Percentiles rank a stretch among this genome's conserved stretches.
Conservation (phyloP, 2,113 vertebrate genomes). For the Platysternon megacephalum region DNA sequence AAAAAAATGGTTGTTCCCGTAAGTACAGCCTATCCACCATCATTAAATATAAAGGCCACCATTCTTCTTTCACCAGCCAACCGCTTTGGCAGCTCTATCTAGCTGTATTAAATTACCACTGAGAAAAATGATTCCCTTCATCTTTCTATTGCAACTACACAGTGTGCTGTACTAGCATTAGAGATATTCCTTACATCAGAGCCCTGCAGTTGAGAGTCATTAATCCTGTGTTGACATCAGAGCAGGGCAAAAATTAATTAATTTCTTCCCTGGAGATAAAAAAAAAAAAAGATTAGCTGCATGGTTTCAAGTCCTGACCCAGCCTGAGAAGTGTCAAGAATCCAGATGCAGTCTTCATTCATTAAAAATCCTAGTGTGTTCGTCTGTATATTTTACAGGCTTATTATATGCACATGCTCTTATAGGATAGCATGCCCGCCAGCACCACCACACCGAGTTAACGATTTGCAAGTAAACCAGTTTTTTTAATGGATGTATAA, state of each 20-base stretch:
- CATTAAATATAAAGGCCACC: neutral
- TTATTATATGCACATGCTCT: neutral
- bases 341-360: neutral
- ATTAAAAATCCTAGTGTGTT: neutral
- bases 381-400: neutral
- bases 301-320: constrained; percentile 14
- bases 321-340: constrained; percentile 19
- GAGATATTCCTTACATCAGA: constrained; percentile 9
- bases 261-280: constrained; percentile 10
- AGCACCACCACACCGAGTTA: neutral
- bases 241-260: constrained; percentile 33
- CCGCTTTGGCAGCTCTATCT: neutral
- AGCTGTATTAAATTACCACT: constrained; percentile 24
- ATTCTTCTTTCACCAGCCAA: neutral
- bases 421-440: neutral
- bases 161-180: neutral
- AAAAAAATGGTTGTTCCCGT: neutral
- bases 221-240: constrained; percentile 36
- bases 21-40: neutral
- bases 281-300: constrained; percentile 8
- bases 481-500: neutral
- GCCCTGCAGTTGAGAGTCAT: neutral
- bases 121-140: constrained; percentile 26
- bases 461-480: neutral
- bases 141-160: neutral